phyloP scores from a whole-genome alignment of 2,113 vertebrate species.

The Chascanopsetta lugubris region DNA sequence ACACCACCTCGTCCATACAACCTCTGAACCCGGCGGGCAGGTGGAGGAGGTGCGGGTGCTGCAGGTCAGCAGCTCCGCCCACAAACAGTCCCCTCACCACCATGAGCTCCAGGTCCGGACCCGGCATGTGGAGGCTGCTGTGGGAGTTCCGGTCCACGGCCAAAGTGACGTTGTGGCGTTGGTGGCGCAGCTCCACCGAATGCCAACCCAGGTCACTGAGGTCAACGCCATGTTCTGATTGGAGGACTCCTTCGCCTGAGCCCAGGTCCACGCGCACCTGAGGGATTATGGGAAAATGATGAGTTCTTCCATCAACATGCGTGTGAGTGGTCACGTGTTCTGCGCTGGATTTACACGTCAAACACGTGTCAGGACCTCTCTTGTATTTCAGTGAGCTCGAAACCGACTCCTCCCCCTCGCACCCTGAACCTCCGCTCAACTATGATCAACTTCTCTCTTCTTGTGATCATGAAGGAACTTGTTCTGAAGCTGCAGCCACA shows the following conservation, averaged over 20 bases:
- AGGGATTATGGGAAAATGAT: constrained; percentile 17
- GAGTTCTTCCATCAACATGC: not conserved
- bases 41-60: constrained; percentile 71
- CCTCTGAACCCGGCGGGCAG: constrained; percentile 79
- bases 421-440: too few relatives aligned
- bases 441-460: constrained; percentile 11
- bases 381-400: too few relatives aligned
- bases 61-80: constrained; percentile 78
- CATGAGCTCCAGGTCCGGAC: constrained; percentile 78
- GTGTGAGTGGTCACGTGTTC: too few relatives aligned
- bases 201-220: constrained; percentile 88
- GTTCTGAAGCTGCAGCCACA: constrained; percentile 49
- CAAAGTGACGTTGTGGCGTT: constrained; percentile 76
- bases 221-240: constrained; percentile 75
- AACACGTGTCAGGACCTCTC: too few relatives aligned
- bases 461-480: constrained; percentile 64
- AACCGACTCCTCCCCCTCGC: too few relatives aligned
- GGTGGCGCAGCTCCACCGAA: constrained; percentile 78
- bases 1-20: constrained; percentile 84
- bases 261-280: constrained; percentile 86
- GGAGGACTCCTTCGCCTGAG: constrained; percentile 74
- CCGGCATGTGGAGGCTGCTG: constrained; percentile 70
- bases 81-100: constrained; percentile 84
- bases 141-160: constrained; percentile 79
- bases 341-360: too few relatives aligned